These are phyloP conservation scores for Mamestra configurata DNA, from an alignment of 1,140 invertebrate genomes.

Conservation along the genomic window DNA sequence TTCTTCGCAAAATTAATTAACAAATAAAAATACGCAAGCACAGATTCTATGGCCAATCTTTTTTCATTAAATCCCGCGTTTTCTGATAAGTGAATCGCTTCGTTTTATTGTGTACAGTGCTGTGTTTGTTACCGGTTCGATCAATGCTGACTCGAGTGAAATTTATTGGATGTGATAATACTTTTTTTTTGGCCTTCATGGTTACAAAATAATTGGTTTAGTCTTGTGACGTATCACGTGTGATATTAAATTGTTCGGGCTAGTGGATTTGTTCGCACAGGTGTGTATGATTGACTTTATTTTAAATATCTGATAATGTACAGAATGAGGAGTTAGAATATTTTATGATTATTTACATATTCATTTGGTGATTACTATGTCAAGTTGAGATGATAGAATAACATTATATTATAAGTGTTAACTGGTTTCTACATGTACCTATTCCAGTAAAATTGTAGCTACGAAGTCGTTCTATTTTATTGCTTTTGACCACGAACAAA, in stretches of 20 bases:
- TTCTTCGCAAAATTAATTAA: conserved; percentile 27
- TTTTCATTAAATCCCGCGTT: conserved; percentile 13
- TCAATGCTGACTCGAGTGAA: conserved; percentile 24
- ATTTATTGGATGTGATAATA: conserved; percentile 46
- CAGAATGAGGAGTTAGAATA: background rate
- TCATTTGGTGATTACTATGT: background rate
- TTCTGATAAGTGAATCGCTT: conserved; percentile 23
- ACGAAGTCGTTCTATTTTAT: background rate
- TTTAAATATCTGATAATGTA: background rate
- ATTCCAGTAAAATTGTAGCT: too few species aligned
- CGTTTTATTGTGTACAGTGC: background rate
- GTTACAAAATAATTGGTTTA: conserved; percentile 33
- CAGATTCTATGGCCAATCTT: background rate
- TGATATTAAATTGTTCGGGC: background rate
- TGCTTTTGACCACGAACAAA: background rate
- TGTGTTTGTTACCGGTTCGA: background rate
- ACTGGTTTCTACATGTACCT: too few species aligned
- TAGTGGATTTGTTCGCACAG: conserved; percentile 25
- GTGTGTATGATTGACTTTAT: conserved; percentile 23
- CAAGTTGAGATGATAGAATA: background rate
- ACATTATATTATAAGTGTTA: background rate
- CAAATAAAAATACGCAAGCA: background rate
- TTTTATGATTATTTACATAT: background rate
- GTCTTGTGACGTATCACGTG: background rate
- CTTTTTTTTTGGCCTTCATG: conserved; percentile 12